Conservation (phyloP, 2,797 vertebrate species). For the Bryconaethiops microstoma region DNA sequence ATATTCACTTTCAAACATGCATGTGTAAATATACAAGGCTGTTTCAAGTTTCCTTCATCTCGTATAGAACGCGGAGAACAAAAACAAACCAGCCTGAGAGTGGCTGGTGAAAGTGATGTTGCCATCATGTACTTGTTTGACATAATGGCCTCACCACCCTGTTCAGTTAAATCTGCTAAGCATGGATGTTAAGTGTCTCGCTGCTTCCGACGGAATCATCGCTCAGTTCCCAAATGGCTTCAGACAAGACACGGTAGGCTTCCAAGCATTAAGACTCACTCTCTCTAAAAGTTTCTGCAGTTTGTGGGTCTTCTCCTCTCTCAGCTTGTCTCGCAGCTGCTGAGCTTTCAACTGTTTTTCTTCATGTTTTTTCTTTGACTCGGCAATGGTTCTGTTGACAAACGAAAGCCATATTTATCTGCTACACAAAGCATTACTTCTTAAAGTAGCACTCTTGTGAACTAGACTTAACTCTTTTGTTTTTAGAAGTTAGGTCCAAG, state of each 20-base stretch:
- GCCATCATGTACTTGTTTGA: constrained; percentile 14
- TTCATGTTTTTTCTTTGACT: constrained; percentile 99
- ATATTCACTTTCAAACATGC: constrained; percentile 67
- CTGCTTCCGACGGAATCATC: constrained; percentile 67
- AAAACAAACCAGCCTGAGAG: constrained; percentile 74
- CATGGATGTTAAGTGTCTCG: constrained; percentile 69
- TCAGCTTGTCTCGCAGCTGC: constrained; percentile 94
- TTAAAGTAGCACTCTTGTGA: background rate
- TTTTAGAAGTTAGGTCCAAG: background rate
- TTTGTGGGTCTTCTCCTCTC: constrained; percentile 95
- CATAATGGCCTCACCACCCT: background rate
- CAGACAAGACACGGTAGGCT: constrained; percentile 53
- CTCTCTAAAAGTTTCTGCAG: constrained; percentile 97
- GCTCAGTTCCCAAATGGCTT: constrained; percentile 55
- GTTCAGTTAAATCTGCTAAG: constrained; percentile 29
- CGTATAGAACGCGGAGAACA: constrained; percentile 58
- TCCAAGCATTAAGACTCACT: constrained; percentile 77
- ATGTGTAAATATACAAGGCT: constrained; percentile 69
- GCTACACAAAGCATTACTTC: background rate
- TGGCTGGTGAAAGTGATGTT: constrained; percentile 68
- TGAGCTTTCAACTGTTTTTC: constrained; percentile 99
- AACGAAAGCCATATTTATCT: background rate
- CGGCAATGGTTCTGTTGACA: constrained; percentile 92
- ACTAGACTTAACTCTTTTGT: background rate
- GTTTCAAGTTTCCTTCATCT: constrained; percentile 69